Evolutionary conservation across 30 jellyfish, hydroid and myxozoan species (phyloP).

Genomic region (Nemopilema nomurai): DNA sequence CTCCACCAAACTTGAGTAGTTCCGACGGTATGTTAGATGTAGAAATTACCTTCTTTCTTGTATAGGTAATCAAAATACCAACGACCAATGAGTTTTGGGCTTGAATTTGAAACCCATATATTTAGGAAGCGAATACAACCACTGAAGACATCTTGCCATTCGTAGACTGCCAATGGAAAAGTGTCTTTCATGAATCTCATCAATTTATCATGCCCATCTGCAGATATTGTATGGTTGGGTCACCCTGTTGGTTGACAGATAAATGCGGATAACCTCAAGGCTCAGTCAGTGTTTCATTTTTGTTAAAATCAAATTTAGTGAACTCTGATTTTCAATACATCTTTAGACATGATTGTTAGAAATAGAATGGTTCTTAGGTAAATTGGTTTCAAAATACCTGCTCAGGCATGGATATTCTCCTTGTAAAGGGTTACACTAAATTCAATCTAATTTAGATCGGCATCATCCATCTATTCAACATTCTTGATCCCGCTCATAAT

Average conservation of each 20-base stretch:
- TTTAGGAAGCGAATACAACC: slow-evolving; percentile 5
- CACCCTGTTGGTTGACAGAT: neutral
- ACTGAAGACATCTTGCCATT: slow-evolving; percentile 31
- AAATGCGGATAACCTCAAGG: neutral
- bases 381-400: neutral
- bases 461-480: slow-evolving; percentile 4
- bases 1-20: too few species aligned
- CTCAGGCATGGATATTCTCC: neutral
- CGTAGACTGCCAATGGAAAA: slow-evolving; percentile 29
- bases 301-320: neutral
- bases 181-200: neutral
- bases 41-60: slow-evolving; percentile 1
- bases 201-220: neutral
- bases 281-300: neutral
- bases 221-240: neutral
- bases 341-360: neutral
- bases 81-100: slow-evolving; percentile 30
- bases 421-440: neutral
- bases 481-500: neutral
- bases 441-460: neutral
- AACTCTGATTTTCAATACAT: neutral
- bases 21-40: too few species aligned
- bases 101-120: slow-evolving; percentile 21
- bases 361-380: neutral
- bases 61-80: slow-evolving; percentile 17